phyloP scores from a whole-genome alignment of 2,113 vertebrate genomes.

The Odontesthes bonariensis region DNA sequence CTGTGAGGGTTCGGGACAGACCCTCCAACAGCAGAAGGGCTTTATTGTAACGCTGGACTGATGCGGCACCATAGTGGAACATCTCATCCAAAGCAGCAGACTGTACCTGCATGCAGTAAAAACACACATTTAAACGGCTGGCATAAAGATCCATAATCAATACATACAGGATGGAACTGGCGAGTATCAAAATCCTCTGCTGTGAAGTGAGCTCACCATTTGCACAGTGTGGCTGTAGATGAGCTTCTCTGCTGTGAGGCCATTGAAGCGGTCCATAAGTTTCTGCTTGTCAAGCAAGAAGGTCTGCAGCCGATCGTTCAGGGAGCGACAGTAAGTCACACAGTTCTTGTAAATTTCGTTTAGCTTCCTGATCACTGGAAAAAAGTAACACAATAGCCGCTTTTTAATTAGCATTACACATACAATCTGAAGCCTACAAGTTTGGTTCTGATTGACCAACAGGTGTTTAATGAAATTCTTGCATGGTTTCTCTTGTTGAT shows the following conservation, averaged over 20 bases:
- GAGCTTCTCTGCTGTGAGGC: constrained; percentile 92
- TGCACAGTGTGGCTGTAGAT: constrained; percentile 93
- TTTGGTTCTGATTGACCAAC: background rate
- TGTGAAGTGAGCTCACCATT: constrained; percentile 83
- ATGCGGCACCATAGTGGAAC: constrained; percentile 90
- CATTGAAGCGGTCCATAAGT: constrained; percentile 93
- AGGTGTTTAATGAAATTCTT: background rate
- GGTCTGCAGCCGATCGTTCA: constrained; percentile 89
- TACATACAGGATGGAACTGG: background rate
- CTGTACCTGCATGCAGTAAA: constrained; percentile 84
- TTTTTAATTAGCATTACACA: background rate
- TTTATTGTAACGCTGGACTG: constrained; percentile 90
- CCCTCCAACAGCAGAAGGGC: constrained; percentile 95
- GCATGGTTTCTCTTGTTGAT: background rate
- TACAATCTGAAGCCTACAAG: background rate
- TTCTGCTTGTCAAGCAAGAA: constrained; percentile 96
- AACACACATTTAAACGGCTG: constrained; percentile 12
- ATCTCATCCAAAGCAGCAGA: constrained; percentile 94
- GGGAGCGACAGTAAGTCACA: constrained; percentile 90
- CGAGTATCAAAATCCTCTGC: constrained; percentile 3
- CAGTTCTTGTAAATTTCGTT: constrained; percentile 94
- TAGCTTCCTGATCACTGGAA: constrained; percentile 89
- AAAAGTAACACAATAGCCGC: constrained; percentile 6
- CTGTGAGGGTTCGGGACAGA: constrained; percentile 86
- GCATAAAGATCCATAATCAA: background rate